Conservation (phyloP, 2,113 vertebrate genomes). For the Mustela lutreola region DNA sequence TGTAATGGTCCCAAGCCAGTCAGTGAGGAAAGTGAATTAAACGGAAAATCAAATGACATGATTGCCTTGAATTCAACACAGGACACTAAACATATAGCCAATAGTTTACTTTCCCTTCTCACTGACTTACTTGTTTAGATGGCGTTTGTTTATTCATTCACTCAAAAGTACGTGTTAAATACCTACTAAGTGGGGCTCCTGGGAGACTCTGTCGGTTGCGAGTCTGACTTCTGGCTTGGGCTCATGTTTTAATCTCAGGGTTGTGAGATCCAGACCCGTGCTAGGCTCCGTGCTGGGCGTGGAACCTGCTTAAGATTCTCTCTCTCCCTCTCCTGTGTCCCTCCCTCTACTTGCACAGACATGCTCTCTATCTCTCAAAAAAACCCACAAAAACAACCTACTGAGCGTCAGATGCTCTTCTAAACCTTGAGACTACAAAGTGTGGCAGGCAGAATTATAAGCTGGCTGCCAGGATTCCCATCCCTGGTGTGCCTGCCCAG, state of each 20-base stretch:
- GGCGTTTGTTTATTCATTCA: background rate
- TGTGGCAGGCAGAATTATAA: background rate
- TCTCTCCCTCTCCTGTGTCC: too few relatives aligned
- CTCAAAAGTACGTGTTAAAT: background rate
- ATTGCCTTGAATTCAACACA: background rate
- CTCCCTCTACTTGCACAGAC: too few relatives aligned
- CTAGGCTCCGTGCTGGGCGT: background rate
- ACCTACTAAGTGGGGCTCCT: background rate
- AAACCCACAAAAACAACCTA: background rate
- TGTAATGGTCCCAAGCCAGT: background rate
- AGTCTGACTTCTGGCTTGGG: background rate
- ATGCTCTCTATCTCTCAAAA: background rate
- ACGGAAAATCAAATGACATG: background rate
- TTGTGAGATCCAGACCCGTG: background rate
- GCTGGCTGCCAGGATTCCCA: background rate
- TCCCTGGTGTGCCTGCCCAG: rapidly evolving
- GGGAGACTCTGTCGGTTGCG: background rate
- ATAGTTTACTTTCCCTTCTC: background rate
- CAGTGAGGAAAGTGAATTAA: background rate
- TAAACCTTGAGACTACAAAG: background rate
- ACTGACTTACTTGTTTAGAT: background rate
- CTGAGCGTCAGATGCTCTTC: background rate
- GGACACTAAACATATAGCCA: background rate
- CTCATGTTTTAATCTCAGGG: background rate
- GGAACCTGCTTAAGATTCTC: background rate